Percentiles rank a stretch among this genome's conserved stretches.
These are phyloP conservation scores for Melierax canorus DNA, from an alignment of 2,113 vertebrate genomes.

Conservation along the genomic window DNA sequence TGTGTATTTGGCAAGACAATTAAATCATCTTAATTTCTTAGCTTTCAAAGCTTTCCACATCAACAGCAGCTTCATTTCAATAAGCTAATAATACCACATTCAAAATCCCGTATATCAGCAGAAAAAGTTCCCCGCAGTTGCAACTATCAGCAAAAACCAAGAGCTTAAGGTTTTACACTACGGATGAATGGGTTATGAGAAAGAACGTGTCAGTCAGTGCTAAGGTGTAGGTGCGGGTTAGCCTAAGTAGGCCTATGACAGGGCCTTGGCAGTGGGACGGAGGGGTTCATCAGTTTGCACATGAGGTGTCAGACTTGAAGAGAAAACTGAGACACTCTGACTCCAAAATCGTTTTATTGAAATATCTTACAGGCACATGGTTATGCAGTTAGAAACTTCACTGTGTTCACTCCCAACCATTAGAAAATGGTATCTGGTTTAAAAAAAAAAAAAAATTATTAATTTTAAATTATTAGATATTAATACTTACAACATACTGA, in stretches of 20 bases:
- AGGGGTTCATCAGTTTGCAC: background rate
- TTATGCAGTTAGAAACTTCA: background rate
- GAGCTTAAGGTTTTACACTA: background rate
- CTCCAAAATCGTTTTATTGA: background rate
- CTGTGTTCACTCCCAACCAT: background rate
- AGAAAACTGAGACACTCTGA: background rate
- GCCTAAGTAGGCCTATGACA: background rate
- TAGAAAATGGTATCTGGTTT: background rate
- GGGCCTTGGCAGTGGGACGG: background rate
- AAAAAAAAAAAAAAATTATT: background rate
- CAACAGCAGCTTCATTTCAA: background rate
- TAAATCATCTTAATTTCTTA: background rate
- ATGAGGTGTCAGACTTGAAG: background rate
- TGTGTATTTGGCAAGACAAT: background rate
- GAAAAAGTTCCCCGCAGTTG: background rate
- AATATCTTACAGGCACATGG: background rate
- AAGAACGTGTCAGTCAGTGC: rapidly evolving
- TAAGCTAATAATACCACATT: background rate
- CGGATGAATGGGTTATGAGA: background rate
- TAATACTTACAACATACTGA: background rate
- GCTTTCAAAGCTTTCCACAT: background rate
- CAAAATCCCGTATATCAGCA: background rate
- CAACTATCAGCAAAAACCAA: background rate
- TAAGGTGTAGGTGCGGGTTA: background rate
- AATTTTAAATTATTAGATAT: background rate